phyloP scores from a whole-genome alignment of 2,113 vertebrate genomes.

The Thamnophis sirtalis region DNA sequence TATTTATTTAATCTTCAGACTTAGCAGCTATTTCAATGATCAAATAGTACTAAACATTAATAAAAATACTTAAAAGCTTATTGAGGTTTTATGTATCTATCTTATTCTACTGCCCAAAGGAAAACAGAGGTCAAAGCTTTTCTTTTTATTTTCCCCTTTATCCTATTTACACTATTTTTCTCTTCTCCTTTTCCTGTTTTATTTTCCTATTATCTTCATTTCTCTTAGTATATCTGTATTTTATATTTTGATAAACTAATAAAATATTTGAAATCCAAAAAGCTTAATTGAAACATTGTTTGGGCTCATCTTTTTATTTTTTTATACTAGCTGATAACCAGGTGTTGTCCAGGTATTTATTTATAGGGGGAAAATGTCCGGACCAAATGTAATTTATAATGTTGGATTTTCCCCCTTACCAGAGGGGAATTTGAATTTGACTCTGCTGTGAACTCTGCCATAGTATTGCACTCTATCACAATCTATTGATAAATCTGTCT shows the following conservation, averaged over 20 bases:
- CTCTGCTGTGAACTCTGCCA: background rate
- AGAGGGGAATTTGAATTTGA: background rate
- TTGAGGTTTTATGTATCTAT: background rate
- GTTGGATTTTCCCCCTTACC: too few species aligned
- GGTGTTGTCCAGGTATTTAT: too few species aligned
- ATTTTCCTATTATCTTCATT: background rate
- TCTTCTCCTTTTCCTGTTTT: background rate
- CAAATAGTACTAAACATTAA: background rate
- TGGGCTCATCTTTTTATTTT: too few species aligned
- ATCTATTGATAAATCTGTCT: background rate
- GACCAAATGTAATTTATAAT: too few species aligned
- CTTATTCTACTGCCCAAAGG: background rate
- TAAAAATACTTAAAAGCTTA: background rate
- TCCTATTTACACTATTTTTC: background rate
- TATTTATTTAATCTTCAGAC: background rate
- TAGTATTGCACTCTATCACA: background rate
- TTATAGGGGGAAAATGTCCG: too few species aligned
- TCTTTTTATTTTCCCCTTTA: background rate
- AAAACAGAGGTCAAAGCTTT: background rate
- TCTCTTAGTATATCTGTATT: background rate
- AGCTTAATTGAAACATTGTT: background rate
- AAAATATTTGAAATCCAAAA: background rate
- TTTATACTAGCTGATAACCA: too few species aligned
- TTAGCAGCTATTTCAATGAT: background rate
- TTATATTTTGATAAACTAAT: background rate